Conservation (phyloP, 2,888 invertebrate species). For the Leptura quadrifasciata region DNA sequence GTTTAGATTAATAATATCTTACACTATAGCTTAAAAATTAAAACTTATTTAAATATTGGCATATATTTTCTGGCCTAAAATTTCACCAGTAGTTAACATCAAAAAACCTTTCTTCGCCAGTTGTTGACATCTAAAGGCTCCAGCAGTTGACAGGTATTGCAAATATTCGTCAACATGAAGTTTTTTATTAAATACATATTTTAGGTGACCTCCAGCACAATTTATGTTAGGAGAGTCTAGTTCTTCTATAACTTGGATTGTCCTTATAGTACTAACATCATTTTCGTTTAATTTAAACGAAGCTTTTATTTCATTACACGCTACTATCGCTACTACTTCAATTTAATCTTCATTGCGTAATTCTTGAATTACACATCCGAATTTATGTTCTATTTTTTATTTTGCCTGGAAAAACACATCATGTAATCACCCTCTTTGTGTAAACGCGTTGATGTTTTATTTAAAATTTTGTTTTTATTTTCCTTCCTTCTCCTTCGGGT, state of each 20-base stretch:
- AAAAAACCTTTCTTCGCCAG: no score
- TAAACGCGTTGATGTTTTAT: conserved; percentile 4
- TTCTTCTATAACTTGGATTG: conserved; percentile 33
- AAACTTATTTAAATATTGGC: conserved; percentile 1
- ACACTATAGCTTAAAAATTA: conserved; percentile 14
- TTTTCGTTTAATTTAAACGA: conserved; percentile 38
- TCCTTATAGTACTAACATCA: conserved; percentile 31
- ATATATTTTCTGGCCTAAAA: not conserved
- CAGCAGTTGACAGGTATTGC: no score
- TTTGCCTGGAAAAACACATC: conserved; percentile 39
- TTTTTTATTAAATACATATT: conserved; percentile 35
- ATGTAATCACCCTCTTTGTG: conserved; percentile 42
- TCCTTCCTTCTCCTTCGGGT: not conserved
- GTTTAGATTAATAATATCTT: not conserved
- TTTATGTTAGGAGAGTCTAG: conserved; percentile 30
- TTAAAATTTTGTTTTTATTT: conserved; percentile 10
- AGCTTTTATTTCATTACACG: conserved; percentile 32
- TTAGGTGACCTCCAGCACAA: conserved; percentile 31
- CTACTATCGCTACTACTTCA: conserved; percentile 34
- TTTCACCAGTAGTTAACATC: no score
- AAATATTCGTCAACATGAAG: conserved; percentile 31
- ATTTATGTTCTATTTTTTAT: conserved; percentile 26
- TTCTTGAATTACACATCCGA: conserved; percentile 19
- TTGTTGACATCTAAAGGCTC: no score
- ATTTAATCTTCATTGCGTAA: not conserved